Evolutionary conservation across 2,113 vertebrate genomes (phyloP), one percentile per base, ranked within the genome.

Genomic region (Charadrius vociferus): DNA sequence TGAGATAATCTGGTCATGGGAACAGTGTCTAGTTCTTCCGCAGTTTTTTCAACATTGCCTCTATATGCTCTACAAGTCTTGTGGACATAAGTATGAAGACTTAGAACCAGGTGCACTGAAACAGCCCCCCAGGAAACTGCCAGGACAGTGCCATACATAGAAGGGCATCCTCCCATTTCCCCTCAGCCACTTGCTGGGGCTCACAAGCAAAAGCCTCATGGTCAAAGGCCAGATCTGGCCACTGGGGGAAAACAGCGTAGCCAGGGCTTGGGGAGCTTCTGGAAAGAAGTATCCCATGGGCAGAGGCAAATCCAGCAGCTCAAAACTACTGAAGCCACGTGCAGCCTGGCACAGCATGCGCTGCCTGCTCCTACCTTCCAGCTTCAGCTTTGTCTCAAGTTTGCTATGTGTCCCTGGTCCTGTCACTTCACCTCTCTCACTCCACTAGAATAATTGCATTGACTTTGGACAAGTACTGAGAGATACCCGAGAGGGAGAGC

Each of bases 1-100:
- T 43, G 72, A n/a, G 52, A 43, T 56, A 37, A 81, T 8, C 39
- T 30, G 26, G 52, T 9, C 8, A 16, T 2, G 4, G 83, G 52
- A 78, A 22, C 0, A 0, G 61, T 1, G 1, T 3, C 49, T 7
- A 63, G 1, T 10, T 43, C 70, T 52, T n/a, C 12, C 5, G 1
- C 24, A 13, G 34, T 3, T 12, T 72, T 30, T 21, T 27, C 24
- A 39, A 0, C 9, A 0, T 3, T 9, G 3, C 6, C 34, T 47
- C 22, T 23, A 3, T 6, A n/a, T 3, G 77, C 58, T n/a, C 26
- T 12, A 1, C 0, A 10, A 24, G 50, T 5, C 29, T 45, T 7
- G 29, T 32, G 63, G 63, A 43, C 39, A 14, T 41, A 30, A 32
- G 27, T 20, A 20, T 3, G 34, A 55, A 41, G 26, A 24, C 45